Evolutionary conservation across 2,888 invertebrate species (phyloP).

Genomic region (Lumbricus terrestris): DNA sequence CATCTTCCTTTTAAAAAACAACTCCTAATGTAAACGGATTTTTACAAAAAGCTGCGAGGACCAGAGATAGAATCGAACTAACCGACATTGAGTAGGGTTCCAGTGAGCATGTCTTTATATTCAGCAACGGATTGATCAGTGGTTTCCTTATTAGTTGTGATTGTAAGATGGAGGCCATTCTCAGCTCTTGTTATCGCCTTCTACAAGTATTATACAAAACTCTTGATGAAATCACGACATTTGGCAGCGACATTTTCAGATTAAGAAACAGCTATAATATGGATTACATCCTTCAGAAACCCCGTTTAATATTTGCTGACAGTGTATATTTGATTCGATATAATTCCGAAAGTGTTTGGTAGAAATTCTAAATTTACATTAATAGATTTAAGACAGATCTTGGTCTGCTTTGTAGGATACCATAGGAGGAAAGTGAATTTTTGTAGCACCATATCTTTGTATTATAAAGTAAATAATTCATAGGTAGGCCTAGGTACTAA

Average conservation of each 20-base stretch:
- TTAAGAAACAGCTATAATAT: too few relatives aligned
- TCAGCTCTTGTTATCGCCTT: not conserved
- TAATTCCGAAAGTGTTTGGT: not conserved
- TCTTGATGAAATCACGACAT: not conserved
- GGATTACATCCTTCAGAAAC: not conserved
- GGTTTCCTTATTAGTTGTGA: not conserved
- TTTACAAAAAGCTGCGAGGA: not conserved
- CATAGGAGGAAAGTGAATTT: not conserved
- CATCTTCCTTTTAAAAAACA: not conserved
- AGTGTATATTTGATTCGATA: too few relatives aligned
- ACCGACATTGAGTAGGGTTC: conserved; percentile 49
- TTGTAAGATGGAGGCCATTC: not conserved
- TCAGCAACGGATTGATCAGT: conserved; percentile 39
- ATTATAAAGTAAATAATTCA: not conserved
- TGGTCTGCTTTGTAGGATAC: not conserved
- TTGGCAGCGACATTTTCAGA: not conserved
- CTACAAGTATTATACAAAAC: not conserved
- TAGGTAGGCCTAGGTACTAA: not conserved
- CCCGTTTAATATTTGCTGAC: not conserved
- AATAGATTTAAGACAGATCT: too few relatives aligned
- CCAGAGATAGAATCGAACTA: conserved; percentile 33
- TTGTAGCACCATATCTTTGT: not conserved
- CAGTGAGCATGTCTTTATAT: conserved; percentile 49
- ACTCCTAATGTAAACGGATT: not conserved
- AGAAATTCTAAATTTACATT: not conserved